Evolutionary conservation across 2,888 invertebrate species (phyloP).

Genomic region (Cheilosia urbana): DNA sequence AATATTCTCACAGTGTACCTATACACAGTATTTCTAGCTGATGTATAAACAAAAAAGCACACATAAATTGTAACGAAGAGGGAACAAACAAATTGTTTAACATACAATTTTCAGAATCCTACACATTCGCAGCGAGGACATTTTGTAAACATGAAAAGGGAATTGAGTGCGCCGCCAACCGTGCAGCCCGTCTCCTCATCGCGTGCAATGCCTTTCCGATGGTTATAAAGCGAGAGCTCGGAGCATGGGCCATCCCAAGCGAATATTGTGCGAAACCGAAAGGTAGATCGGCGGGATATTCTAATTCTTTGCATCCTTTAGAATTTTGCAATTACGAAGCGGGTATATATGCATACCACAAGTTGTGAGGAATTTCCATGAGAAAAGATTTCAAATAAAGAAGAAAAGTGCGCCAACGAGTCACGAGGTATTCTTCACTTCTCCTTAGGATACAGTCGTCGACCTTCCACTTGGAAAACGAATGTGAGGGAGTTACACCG

Average conservation of each 20-base stretch:
- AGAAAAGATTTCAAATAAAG: constrained; percentile 12
- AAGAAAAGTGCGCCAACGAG: background rate
- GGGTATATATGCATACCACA: constrained; percentile 13
- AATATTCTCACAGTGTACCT: too few species aligned
- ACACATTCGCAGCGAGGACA: constrained; percentile 1
- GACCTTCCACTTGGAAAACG: too few species aligned
- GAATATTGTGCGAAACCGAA: constrained; percentile 54
- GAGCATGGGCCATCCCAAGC: constrained; percentile 49
- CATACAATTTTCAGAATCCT: background rate
- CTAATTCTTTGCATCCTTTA: constrained; percentile 33
- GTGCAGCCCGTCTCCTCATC: constrained; percentile 18
- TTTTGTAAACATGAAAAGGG: constrained; percentile 64
- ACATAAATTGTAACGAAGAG: background rate
- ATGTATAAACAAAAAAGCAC: too few species aligned
- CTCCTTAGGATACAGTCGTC: too few species aligned
- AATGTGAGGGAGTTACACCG: too few species aligned
- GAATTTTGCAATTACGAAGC: constrained; percentile 30
- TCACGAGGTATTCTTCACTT: background rate
- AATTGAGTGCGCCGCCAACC: constrained; percentile 33
- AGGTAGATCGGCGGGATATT: constrained; percentile 47
- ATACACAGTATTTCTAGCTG: too few species aligned
- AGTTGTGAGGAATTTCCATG: constrained; percentile 17
- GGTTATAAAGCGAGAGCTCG: constrained; percentile 1
- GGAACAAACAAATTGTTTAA: background rate
- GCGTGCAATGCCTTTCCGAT: background rate